phyloP scores from a whole-genome alignment of 2,888 invertebrate species.

The Lymantria dispar region DNA sequence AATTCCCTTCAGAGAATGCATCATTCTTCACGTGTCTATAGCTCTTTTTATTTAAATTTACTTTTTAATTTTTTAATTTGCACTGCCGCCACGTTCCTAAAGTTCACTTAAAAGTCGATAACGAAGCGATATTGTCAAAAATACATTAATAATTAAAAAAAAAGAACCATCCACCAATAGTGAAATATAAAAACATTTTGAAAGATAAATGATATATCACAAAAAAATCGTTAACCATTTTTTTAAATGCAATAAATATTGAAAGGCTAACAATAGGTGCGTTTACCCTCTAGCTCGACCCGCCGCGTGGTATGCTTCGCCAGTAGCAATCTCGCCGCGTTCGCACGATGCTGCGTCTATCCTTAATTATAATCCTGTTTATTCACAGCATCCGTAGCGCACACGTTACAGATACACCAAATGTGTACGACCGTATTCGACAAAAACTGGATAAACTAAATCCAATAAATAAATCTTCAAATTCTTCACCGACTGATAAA shows the following conservation, averaged over 20 bases:
- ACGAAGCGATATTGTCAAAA: no score
- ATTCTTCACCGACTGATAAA: conserved; percentile 37
- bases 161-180: no score
- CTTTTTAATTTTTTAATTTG: no score
- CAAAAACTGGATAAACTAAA: conserved; percentile 62
- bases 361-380: conserved; percentile 50
- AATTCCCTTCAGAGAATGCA: no score
- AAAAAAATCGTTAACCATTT: not conserved
- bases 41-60: no score
- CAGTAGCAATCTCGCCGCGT: conserved; percentile 53
- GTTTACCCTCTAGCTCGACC: conserved; percentile 22
- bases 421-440: conserved; percentile 53
- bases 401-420: conserved; percentile 59
- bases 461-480: conserved; percentile 34
- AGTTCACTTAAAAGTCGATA: no score
- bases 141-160: no score
- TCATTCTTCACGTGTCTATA: no score
- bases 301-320: conserved; percentile 31
- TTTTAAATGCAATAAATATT: no score
- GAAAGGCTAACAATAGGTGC: conserved; percentile 10
- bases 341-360: conserved; percentile 58
- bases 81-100: no score
- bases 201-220: no score
- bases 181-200: no score
- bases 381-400: conserved; percentile 52